phyloP scores from a whole-genome alignment of 2,888 invertebrate species.

The Cheilosia pagana region DNA sequence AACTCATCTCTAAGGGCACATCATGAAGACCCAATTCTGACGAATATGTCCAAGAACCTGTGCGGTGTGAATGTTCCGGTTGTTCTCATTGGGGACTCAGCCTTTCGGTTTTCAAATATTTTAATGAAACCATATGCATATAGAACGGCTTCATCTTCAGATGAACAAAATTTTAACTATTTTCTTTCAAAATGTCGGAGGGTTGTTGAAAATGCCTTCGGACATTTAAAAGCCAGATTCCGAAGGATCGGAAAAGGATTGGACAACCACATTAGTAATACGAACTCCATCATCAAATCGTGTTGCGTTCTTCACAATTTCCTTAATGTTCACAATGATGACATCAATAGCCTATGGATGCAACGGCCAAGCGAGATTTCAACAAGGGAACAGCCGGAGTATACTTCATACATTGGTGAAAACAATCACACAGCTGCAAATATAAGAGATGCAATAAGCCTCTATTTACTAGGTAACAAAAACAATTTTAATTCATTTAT shows the following conservation, averaged over 20 bases:
- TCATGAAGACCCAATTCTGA: too few relatives aligned
- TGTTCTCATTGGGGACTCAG: slow-evolving; percentile 16
- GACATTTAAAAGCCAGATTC: slow-evolving; percentile 53
- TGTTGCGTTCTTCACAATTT: slow-evolving; percentile 57
- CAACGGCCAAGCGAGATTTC: too few relatives aligned
- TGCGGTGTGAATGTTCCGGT: background rate
- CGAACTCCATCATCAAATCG: slow-evolving; percentile 19
- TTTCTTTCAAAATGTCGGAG: slow-evolving; percentile 37
- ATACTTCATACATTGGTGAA: background rate
- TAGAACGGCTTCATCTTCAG: background rate
- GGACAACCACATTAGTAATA: slow-evolving; percentile 43
- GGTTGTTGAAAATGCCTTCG: slow-evolving; percentile 16
- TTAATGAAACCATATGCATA: slow-evolving; percentile 42
- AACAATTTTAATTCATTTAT: background rate
- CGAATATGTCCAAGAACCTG: background rate
- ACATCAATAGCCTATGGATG: too few relatives aligned
- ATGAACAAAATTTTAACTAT: slow-evolving; percentile 45
- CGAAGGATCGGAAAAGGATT: slow-evolving; percentile 49
- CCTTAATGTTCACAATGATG: slow-evolving; percentile 33
- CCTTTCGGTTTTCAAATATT: background rate
- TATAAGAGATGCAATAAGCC: background rate
- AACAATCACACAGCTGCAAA: background rate
- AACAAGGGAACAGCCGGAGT: background rate
- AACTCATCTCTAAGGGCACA: too few relatives aligned
- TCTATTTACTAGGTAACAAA: background rate